Evolutionary conservation across 2,113 vertebrate genomes (phyloP), one percentile per base, ranked within the genome.

Genomic region (Hucho hucho): DNA sequence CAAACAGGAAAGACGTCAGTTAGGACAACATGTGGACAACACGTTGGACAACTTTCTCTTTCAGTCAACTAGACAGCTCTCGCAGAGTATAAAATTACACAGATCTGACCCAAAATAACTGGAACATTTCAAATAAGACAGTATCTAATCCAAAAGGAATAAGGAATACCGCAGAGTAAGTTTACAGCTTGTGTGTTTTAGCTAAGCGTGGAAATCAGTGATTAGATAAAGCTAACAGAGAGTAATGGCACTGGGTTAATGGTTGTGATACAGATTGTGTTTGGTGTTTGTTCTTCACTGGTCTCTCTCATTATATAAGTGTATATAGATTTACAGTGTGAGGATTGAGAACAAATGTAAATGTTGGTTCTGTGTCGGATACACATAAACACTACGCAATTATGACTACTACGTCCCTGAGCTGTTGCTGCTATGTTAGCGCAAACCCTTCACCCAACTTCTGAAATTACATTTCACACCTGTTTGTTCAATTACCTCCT

Each of bases 1-100:
- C 25, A 91, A 85, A 81, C 69, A 84, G 7, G 47, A 90, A 13
- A 73, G 6, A 75, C 1, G 32, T 43, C 5, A 61, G 3, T 53
- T 61, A 3, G 16, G 58, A 61, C n/a, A 61, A 9, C 58, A 61
- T n/a, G 6, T 7, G 13, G n/a, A 61, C 20, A 13, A n/a, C n/a
- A n/a, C 37, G 0, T 12, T 43, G 37, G 37, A 43, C 37, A 43
- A 43, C 37, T 43, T 43, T 11, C 37, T 43, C 37, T 43, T 43
- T 12, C 37, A 61, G 58, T 61, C n/a, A 6, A 22, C 18, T 16
- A 61, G 13, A 56, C 53, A 5, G 53, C 9, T 43, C 37, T 43
- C 9, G 9, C 37, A 29, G 29, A 29, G 28, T 43, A 1, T 18
- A 53, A 53, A 14, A 53, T 5, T 18, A 4, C 13, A 53, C 9